Conservation (phyloP, 2,797 vertebrate genomes). For the Cossypha dichroa region DNA sequence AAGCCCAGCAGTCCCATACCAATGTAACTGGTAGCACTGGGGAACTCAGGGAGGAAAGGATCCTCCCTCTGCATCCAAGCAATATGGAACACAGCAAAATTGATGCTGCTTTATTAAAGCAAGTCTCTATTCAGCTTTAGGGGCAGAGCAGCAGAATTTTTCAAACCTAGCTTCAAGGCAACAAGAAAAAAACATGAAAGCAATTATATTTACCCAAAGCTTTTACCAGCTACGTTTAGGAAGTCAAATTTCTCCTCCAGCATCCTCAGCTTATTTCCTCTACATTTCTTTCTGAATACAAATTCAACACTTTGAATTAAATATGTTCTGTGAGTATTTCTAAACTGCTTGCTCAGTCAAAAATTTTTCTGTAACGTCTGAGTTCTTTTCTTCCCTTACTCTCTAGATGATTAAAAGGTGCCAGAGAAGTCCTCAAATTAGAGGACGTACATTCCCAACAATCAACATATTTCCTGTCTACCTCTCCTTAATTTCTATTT, state of each 20-base stretch:
- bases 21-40: not conserved
- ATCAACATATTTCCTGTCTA: not conserved
- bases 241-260: constrained; percentile 37
- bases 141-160: not conserved
- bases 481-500: not conserved
- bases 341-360: constrained; percentile 24
- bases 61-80: not conserved
- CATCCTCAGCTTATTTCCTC: constrained; percentile 28
- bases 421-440: not conserved
- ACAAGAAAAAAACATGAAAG: constrained; percentile 30
- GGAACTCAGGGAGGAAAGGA: not conserved
- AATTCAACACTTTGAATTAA: constrained; percentile 40
- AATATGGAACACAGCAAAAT: not conserved
- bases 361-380: not conserved
- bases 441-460: not conserved
- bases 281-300: constrained; percentile 15
- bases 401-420: not conserved
- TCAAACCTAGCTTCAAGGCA: constrained; percentile 31
- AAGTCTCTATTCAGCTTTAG: not conserved
- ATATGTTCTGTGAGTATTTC: constrained; percentile 5
- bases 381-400: not conserved
- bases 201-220: constrained; percentile 20
- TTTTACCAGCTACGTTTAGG: constrained; percentile 13
- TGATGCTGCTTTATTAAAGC: constrained; percentile 13
- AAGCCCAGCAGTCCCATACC: not conserved